Evolutionary conservation across 1,140 invertebrate genomes (phyloP), one percentile per base, ranked within the genome.

Genomic region (Adelges cooleyi): DNA sequence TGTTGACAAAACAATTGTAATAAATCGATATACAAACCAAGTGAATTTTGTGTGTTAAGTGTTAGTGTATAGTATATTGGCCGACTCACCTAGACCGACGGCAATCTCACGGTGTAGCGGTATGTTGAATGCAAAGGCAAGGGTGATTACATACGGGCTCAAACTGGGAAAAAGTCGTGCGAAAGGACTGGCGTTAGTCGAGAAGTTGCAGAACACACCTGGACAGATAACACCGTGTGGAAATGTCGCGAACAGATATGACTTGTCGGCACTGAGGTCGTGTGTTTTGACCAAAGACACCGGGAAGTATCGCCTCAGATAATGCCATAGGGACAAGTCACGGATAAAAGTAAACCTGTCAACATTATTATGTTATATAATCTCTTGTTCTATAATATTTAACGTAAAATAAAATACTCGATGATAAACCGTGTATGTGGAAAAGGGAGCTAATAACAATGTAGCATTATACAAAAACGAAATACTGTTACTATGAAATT

Each of bases 221-320:
- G 81, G 80, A 29, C 85, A 84, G 6, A 91, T 77, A 11, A 95
- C 79, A 1, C 94, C 94, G 75, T 98, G 94, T 1, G 94, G 94
- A 76, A 92, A 93, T 54, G 82, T 84, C 2, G 87, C 87, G 67
- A 95, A 83, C 2, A 96, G 78, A 72, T 96, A 96, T 74, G 93
- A 93, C 68, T 78, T 84, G 6, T 80, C 77, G 1, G 89, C 82
- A 71, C 88, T 83, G 38, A 95, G 73, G 6, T 93, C 89, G 0
- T 76, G 79, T 0, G 89, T 90, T 75, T 93, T 93, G 0, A 89
- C 81, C 9, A 96, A 73, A 54, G 82, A 83, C 4, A 93, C 74
- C 0, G 93, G 93, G 74, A 95, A 96, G 73, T 91, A 96, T 68
- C 86, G 80, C 9, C 82, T 75, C 72, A 85, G 87, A 71, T 87